These are phyloP conservation scores for Pseudomugil tenellus DNA, from an alignment of 2,797 vertebrate species.

Conservation along the genomic window DNA sequence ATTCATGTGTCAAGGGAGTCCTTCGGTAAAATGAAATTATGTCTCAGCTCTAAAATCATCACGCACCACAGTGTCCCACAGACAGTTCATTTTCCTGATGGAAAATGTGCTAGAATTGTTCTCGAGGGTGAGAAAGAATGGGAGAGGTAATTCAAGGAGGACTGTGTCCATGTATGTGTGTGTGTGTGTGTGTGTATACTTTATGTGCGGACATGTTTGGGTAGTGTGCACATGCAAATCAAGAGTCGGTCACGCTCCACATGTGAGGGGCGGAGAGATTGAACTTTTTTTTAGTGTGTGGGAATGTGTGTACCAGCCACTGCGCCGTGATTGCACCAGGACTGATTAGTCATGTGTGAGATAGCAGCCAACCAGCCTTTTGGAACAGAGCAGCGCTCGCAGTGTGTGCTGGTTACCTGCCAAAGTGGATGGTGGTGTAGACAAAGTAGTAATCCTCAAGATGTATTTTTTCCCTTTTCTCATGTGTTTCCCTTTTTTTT, in stretches of 20 bases:
- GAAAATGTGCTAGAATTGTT: conserved; percentile 59
- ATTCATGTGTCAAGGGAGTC: conserved; percentile 67
- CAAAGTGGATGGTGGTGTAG: conserved; percentile 60
- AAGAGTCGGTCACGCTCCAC: conserved; percentile 57
- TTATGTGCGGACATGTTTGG: conserved; percentile 23
- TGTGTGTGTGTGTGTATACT: conserved; percentile 19
- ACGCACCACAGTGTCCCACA: conserved; percentile 55
- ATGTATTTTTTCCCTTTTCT: conserved; percentile 50
- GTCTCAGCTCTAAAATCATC: conserved; percentile 64
- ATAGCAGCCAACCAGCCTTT: conserved; percentile 52
- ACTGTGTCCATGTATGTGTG: conserved; percentile 17
- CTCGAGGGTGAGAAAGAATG: conserved; percentile 49
- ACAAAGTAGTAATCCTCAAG: conserved; percentile 73
- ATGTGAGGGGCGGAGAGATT: conserved; percentile 33
- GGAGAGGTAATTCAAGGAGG: conserved; percentile 45
- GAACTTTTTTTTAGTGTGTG: conserved; percentile 24
- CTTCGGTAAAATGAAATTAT: conserved; percentile 73
- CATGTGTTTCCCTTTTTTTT: conserved; percentile 54
- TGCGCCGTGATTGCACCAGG: conserved; percentile 58
- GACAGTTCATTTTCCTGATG: conserved; percentile 53
- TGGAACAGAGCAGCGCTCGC: conserved; percentile 45
- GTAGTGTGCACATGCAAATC: conserved; percentile 57
- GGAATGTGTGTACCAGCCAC: conserved; percentile 29
- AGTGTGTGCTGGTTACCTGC: conserved; percentile 62
- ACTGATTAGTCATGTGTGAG: conserved; percentile 70